Conservation (phyloP, 2,797 vertebrate species). For the Girardinus metallicus region DNA sequence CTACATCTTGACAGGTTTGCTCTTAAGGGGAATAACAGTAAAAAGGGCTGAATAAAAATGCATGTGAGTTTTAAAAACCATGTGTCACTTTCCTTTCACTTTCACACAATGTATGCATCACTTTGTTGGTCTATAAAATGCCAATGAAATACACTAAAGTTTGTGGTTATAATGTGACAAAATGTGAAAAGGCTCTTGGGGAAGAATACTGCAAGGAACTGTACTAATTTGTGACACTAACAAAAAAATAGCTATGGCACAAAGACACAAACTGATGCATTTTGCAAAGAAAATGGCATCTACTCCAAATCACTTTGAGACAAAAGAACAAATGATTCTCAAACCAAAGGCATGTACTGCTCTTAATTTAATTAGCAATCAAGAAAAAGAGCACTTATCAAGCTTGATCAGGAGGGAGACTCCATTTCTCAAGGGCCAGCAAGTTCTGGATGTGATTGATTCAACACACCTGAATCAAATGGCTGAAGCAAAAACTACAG, state of each 20-base stretch:
- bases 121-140: not conserved
- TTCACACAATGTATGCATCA: not conserved
- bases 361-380: conserved; percentile 13
- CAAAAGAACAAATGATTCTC: conserved; percentile 56
- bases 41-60: not conserved
- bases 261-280: conserved; percentile 48
- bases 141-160: not conserved
- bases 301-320: conserved; percentile 20
- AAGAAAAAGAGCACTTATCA: not conserved
- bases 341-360: conserved; percentile 34
- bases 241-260: conserved; percentile 29
- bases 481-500: not conserved
- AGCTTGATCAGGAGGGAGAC: not conserved
- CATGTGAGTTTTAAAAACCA: not conserved
- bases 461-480: not conserved
- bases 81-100: not conserved
- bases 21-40: not conserved
- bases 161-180: not conserved
- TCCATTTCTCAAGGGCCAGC: not conserved
- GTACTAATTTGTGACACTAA: not conserved
- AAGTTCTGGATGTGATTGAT: not conserved
- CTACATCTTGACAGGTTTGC: not conserved
- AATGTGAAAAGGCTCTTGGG: not conserved
- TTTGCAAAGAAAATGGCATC: conserved; percentile 45
- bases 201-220: not conserved